phyloP scores from a whole-genome alignment of 2,797 vertebrate genomes.

The Carduelis carduelis region DNA sequence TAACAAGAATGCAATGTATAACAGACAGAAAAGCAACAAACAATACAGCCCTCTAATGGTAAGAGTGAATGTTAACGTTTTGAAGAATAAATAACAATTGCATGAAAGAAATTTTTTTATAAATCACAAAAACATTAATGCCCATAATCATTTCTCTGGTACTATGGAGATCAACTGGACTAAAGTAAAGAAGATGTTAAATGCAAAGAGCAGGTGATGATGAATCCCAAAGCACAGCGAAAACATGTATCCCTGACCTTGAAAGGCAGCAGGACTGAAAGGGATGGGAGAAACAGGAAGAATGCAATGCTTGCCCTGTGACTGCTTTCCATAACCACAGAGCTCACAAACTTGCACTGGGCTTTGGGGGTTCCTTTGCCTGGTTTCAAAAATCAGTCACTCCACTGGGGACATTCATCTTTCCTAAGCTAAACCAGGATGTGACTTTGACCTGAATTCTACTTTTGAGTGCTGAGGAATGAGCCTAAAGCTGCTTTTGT shows the following conservation, averaged over 20 bases:
- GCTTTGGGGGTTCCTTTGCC: background rate
- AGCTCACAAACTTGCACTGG: background rate
- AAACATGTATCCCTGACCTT: background rate
- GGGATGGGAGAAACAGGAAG: background rate
- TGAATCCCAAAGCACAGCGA: background rate
- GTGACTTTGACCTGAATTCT: background rate
- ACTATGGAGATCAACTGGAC: background rate
- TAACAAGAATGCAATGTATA: background rate
- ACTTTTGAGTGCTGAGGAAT: background rate
- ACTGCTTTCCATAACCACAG: background rate
- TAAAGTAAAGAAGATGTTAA: background rate
- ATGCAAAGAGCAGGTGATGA: background rate
- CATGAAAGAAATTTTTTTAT: background rate
- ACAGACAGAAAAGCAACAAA: background rate
- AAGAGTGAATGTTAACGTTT: background rate
- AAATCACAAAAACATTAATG: background rate
- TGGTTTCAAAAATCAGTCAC: background rate
- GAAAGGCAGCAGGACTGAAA: background rate
- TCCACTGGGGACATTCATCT: background rate
- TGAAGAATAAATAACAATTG: background rate
- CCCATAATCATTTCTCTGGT: background rate
- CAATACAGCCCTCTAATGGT: conserved; percentile 57
- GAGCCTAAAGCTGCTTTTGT: background rate
- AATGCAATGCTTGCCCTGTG: background rate
- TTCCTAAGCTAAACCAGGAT: background rate